Conservation (phyloP, 92 coral and sea anemone species). For the Phenganax subtilis region DNA sequence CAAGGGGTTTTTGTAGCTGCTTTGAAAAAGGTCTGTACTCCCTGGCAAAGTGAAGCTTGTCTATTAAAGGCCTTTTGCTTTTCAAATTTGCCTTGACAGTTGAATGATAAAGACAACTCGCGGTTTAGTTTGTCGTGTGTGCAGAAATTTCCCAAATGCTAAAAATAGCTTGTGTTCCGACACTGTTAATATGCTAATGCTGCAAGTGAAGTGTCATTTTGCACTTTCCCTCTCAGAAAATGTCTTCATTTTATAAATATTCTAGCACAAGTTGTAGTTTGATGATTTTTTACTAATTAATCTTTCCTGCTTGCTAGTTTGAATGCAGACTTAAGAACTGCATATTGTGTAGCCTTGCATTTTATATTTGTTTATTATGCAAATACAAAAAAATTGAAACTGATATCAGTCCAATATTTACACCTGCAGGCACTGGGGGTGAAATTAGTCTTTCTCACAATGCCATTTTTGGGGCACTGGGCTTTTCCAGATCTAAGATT, state of each 20-base stretch:
- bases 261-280: no score
- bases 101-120: background rate
- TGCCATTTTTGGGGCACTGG: no score
- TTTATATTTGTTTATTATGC: constrained; percentile 14
- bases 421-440: background rate
- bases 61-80: background rate
- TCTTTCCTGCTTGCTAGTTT: background rate
- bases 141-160: background rate
- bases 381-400: background rate
- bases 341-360: background rate
- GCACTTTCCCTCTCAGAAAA: background rate
- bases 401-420: constrained; percentile 5
- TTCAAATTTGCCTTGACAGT: constrained; percentile 32
- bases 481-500: no score
- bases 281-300: no score
- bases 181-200: background rate
- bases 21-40: constrained; percentile 74
- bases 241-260: background rate
- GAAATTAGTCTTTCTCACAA: no score
- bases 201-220: background rate
- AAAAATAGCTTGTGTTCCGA: background rate
- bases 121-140: background rate
- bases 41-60: constrained; percentile 14
- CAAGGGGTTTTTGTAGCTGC: constrained; percentile 81
- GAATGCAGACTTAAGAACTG: background rate